A percentile compares a stretch with the other conserved stretches of the same genome.
Evolutionary conservation across 2,888 invertebrate genomes (phyloP).

Genomic region (Quadriops clusia): DNA sequence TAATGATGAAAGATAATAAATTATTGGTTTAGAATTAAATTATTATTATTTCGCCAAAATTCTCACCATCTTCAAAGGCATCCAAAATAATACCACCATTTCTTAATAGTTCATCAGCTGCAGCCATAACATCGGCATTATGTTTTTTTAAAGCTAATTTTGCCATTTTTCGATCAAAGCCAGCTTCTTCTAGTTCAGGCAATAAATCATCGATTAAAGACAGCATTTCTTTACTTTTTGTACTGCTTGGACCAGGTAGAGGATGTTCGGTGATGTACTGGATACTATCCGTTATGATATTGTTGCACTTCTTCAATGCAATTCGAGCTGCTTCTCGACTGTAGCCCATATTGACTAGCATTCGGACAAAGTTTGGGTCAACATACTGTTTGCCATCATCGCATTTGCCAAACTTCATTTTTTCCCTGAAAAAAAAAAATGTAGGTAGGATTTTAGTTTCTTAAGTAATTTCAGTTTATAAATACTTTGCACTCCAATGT

Average conservation of each 20-base stretch:
- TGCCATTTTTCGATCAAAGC: constrained; percentile 45
- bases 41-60: constrained; percentile 1
- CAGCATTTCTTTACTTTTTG: constrained; percentile 29
- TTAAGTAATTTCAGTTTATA: too few species aligned
- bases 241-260: constrained; percentile 33
- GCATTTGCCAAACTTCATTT: constrained; percentile 46
- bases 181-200: constrained; percentile 43
- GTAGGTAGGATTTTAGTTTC: too few species aligned
- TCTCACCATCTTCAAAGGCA: constrained; percentile 17
- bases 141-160: constrained; percentile 42
- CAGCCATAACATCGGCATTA: constrained; percentile 43
- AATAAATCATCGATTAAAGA: constrained; percentile 29
- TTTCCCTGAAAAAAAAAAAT: constrained; percentile 34
- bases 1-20: constrained; percentile 1
- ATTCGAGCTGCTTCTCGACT: constrained; percentile 42
- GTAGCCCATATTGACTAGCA: constrained; percentile 59
- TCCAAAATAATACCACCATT: constrained; percentile 31
- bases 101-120: constrained; percentile 47
- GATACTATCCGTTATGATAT: constrained; percentile 56
- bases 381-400: constrained; percentile 46
- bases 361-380: constrained; percentile 39
- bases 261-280: constrained; percentile 51
- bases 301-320: constrained; percentile 55
- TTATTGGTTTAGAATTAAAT: too few species aligned
- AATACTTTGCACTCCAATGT: too few species aligned